phyloP scores from a whole-genome alignment of 1,140 invertebrate species.

The Zophobas morio region DNA sequence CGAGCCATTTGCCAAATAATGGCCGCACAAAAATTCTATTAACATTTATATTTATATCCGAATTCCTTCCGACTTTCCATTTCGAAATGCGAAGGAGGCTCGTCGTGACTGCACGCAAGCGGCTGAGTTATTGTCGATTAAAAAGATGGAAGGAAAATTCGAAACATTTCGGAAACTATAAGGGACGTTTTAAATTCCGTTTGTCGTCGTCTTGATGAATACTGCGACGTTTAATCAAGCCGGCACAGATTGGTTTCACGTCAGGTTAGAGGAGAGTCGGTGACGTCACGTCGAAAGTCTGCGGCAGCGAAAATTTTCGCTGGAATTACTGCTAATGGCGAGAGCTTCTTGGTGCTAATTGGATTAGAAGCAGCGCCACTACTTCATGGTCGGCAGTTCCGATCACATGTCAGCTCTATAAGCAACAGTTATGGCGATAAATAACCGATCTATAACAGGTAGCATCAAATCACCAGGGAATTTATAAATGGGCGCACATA shows the following conservation, averaged over 20 bases:
- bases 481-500: conserved; percentile 35
- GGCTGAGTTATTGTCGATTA: conserved; percentile 19
- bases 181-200: conserved; percentile 17
- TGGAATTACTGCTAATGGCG: too few relatives aligned
- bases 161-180: conserved; percentile 14
- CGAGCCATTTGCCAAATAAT: conserved; percentile 15
- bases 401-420: conserved; percentile 13
- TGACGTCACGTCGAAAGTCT: background rate
- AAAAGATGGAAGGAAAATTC: conserved; percentile 3
- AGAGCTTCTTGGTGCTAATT: conserved; percentile 7
- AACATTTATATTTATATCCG: conserved; percentile 27
- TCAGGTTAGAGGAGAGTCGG: background rate
- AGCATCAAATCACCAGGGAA: conserved; percentile 33
- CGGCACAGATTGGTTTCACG: background rate
- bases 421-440: conserved; percentile 44
- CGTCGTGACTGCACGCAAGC: conserved; percentile 10
- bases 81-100: conserved; percentile 8
- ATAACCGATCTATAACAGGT: conserved; percentile 39
- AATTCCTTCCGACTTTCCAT: conserved; percentile 21
- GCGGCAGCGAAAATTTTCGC: background rate
- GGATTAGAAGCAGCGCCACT: background rate
- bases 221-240: background rate
- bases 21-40: conserved; percentile 30
- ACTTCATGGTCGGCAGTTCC: conserved; percentile 4
- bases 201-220: background rate